phyloP scores from a whole-genome alignment of 2,888 invertebrate genomes.

The Artemia sinica region DNA sequence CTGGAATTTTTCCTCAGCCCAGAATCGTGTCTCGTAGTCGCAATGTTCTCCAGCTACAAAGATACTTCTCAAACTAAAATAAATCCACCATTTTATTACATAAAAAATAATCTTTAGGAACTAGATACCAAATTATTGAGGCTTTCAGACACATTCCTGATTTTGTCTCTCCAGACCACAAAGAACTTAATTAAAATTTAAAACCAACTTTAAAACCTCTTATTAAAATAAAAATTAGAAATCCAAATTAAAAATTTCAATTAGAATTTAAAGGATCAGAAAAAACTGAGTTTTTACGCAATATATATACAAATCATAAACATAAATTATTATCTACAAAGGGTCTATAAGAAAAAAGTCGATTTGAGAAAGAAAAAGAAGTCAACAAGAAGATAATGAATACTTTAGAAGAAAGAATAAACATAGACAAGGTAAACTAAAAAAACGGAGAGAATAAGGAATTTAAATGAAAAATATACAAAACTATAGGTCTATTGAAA shows the following conservation, averaged over 20 bases:
- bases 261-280: background rate
- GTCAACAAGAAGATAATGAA: too few species aligned
- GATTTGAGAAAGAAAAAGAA: too few species aligned
- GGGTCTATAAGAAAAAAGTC: too few species aligned
- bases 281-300: background rate
- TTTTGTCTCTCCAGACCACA: background rate
- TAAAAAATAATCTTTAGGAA: conserved; percentile 16
- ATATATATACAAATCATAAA: background rate
- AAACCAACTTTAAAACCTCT: background rate
- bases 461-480: too few species aligned
- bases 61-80: conserved; percentile 33
- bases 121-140: background rate
- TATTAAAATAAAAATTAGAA: background rate
- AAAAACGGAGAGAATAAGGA: too few species aligned
- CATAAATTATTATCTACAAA: too few species aligned
- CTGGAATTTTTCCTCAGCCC: conserved; percentile 51
- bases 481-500: too few species aligned
- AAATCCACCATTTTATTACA: background rate
- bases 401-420: too few species aligned
- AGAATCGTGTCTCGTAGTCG: conserved; percentile 67
- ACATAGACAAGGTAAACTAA: too few species aligned
- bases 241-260: background rate
- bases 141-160: background rate
- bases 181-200: background rate
- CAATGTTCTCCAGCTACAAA: conserved; percentile 85